These are phyloP conservation scores for Macrosoma leucophasiata DNA, from an alignment of 2,888 invertebrate species.

Conservation along the genomic window DNA sequence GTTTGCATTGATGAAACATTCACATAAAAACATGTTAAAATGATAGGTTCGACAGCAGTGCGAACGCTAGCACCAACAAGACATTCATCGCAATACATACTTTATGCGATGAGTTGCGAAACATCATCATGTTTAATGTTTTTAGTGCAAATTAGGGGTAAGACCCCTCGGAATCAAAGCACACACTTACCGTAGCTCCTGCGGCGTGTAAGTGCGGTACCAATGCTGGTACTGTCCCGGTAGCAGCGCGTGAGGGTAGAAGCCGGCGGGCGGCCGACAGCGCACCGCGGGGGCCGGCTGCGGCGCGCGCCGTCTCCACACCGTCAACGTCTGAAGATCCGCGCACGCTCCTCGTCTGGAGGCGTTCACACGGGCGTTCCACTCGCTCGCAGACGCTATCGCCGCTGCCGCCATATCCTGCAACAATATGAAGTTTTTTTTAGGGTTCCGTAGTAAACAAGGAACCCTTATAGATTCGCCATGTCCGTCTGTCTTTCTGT, in stretches of 20 bases:
- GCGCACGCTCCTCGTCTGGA: conserved; percentile 85
- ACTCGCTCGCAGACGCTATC: conserved; percentile 89
- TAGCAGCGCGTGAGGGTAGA: conserved; percentile 94
- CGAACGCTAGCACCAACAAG: too few relatives aligned
- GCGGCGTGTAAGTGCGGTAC: conserved; percentile 85
- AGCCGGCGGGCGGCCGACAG: conserved; percentile 68
- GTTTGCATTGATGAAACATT: too few relatives aligned
- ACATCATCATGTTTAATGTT: too few relatives aligned
- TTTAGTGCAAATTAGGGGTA: too few relatives aligned
- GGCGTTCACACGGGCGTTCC: conserved; percentile 91
- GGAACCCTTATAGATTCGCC: too few relatives aligned
- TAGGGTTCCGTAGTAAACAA: too few relatives aligned
- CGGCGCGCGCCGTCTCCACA: conserved; percentile 77
- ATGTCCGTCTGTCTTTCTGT: too few relatives aligned
- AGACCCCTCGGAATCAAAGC: background rate
- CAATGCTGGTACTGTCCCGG: conserved; percentile 97
- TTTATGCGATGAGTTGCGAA: too few relatives aligned
- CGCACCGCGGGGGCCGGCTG: conserved; percentile 29
- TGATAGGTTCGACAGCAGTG: too few relatives aligned
- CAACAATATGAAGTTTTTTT: background rate
- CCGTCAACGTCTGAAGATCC: conserved; percentile 93
- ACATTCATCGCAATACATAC: too few relatives aligned
- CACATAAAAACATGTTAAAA: too few relatives aligned
- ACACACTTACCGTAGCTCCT: conserved; percentile 77
- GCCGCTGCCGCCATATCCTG: conserved; percentile 88